Evolutionary conservation across 2,888 invertebrate species (phyloP).

Genomic region (Pollenia angustigena): DNA sequence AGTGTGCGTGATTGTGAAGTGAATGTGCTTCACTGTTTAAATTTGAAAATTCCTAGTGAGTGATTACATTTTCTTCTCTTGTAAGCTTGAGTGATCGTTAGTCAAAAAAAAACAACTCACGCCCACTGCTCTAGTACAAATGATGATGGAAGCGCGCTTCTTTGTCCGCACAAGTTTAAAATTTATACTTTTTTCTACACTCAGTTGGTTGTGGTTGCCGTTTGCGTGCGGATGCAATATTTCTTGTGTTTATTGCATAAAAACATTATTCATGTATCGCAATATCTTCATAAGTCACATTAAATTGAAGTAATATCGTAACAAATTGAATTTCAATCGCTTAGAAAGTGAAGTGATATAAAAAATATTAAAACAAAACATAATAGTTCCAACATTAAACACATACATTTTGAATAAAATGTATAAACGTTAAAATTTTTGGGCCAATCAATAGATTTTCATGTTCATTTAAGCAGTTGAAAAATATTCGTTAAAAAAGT

Average conservation of each 20-base stretch:
- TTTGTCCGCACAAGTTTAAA: constrained; percentile 42
- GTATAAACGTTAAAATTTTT: constrained; percentile 2
- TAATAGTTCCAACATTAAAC: neutral
- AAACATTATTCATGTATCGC: neutral
- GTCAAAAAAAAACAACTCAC: too few relatives aligned
- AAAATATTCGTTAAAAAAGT: constrained; percentile 18
- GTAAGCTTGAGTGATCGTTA: too few relatives aligned
- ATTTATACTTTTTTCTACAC: constrained; percentile 36
- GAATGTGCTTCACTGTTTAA: too few relatives aligned
- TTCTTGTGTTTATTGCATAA: constrained; percentile 17
- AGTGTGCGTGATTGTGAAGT: too few relatives aligned
- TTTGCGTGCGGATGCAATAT: constrained; percentile 49
- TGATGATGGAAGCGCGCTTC: constrained; percentile 29
- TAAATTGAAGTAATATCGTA: constrained; percentile 15
- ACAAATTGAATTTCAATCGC: constrained; percentile 61
- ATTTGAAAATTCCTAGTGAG: too few relatives aligned
- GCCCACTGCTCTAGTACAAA: too few relatives aligned
- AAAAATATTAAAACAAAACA: neutral
- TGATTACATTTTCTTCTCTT: too few relatives aligned
- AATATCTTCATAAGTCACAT: constrained; percentile 2
- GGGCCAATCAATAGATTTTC: constrained; percentile 40
- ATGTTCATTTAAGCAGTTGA: constrained; percentile 21
- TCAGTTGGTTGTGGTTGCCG: constrained; percentile 54
- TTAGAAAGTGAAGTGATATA: constrained; percentile 52
- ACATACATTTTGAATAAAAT: constrained; percentile 24